A percentile compares a stretch with the other conserved stretches of the same genome.
phyloP scores from a whole-genome alignment of 2,797 vertebrate species.

The Epinephelus coioides region DNA sequence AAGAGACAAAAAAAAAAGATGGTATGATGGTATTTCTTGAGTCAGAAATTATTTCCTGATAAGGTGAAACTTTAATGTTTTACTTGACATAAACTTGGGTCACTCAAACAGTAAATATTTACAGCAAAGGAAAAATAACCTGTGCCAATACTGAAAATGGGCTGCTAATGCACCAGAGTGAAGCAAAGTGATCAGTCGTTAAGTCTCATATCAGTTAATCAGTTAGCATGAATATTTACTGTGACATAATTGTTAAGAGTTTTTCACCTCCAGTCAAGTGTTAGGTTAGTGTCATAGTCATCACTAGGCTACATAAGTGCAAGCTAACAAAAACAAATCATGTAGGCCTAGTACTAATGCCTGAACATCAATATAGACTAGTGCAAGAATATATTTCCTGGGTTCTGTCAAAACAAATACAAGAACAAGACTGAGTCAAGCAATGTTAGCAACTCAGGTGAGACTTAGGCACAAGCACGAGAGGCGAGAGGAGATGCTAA shows the following conservation, averaged over 20 bases:
- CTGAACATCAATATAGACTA: background rate
- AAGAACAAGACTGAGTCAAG: background rate
- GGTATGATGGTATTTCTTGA: constrained; percentile 43
- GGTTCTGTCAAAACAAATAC: background rate
- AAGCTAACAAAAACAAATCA: background rate
- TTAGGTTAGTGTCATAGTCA: background rate
- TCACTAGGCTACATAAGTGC: background rate
- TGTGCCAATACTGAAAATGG: constrained; percentile 20
- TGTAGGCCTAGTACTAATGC: background rate
- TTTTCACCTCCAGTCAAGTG: background rate
- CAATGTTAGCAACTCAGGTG: no score
- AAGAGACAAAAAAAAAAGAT: constrained; percentile 42
- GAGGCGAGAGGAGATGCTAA: no score
- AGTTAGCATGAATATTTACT: background rate
- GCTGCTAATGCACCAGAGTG: background rate
- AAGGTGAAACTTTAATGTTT: constrained; percentile 58
- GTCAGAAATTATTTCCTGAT: constrained; percentile 54
- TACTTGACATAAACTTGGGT: constrained; percentile 55
- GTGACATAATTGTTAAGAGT: background rate
- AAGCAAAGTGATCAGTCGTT: constrained; percentile 1
- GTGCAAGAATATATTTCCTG: background rate
- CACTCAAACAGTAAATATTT: constrained; percentile 27
- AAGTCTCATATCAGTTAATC: background rate
- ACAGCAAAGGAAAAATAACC: constrained; percentile 17
- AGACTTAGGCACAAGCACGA: no score